Conservation (phyloP, 2,797 vertebrate species). For the Botia almorhae region DNA sequence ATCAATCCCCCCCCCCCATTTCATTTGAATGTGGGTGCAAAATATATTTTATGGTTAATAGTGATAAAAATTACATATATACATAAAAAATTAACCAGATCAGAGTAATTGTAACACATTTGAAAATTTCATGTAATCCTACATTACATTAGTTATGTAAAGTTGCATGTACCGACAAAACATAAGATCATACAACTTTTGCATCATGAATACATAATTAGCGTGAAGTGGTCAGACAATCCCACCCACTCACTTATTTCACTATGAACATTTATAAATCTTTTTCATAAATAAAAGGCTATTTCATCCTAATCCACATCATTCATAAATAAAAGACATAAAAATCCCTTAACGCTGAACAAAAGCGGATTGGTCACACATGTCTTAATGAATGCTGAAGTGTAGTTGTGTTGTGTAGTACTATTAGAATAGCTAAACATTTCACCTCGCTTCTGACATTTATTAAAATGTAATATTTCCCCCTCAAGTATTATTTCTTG, state of each 20-base stretch:
- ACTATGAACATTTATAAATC: conserved; percentile 53
- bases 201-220: conserved; percentile 51
- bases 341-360: conserved; percentile 45
- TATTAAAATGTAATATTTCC: conserved; percentile 14
- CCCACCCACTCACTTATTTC: conserved; percentile 37
- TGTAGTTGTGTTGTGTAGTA: conserved; percentile 46
- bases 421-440: conserved; percentile 52
- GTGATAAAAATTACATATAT: conserved; percentile 85
- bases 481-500: conserved; percentile 14
- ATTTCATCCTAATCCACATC: conserved; percentile 55
- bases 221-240: conserved; percentile 37
- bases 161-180: conserved; percentile 46
- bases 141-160: conserved; percentile 58
- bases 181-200: conserved; percentile 30
- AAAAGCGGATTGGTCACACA: conserved; percentile 52
- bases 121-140: conserved; percentile 53
- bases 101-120: conserved; percentile 79
- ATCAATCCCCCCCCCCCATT: conserved; percentile 74
- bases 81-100: conserved; percentile 75
- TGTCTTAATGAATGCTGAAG: conserved; percentile 48
- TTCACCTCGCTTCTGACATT: conserved; percentile 46
- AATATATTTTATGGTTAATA: conserved; percentile 83
- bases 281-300: conserved; percentile 61
- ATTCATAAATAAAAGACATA: conserved; percentile 62
- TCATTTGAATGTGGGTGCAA: conserved; percentile 82